phyloP scores from a whole-genome alignment of 1,140 invertebrate species.

The Yoshiicerus persimilis region DNA sequence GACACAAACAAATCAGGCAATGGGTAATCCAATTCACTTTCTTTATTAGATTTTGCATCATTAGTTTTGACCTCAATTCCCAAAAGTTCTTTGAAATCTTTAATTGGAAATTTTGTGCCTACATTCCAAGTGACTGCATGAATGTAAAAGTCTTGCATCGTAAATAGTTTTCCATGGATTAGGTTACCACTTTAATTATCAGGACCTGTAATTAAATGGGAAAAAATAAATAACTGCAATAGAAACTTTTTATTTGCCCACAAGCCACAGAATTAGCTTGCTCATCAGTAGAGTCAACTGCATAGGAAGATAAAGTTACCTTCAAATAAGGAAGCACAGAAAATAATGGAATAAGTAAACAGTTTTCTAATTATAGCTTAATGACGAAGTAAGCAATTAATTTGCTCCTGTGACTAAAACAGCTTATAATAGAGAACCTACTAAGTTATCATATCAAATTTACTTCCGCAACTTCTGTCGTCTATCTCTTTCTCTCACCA shows the following conservation, averaged over 20 bases:
- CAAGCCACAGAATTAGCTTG: too few relatives aligned
- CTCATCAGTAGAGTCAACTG: too few relatives aligned
- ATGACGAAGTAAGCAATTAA: not conserved
- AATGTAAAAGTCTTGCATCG: slow-evolving; percentile 59
- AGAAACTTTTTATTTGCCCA: too few relatives aligned
- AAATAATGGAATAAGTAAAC: not conserved
- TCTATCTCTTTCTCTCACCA: not conserved
- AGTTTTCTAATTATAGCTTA: not conserved
- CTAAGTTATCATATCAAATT: not conserved
- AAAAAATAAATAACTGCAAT: not conserved
- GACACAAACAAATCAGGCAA: slow-evolving; percentile 80
- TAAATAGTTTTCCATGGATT: not conserved
- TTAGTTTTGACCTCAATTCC: slow-evolving; percentile 59
- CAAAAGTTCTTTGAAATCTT: slow-evolving; percentile 68
- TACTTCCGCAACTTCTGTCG: not conserved
- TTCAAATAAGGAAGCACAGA: not conserved
- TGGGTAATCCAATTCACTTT: slow-evolving; percentile 57
- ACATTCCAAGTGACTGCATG: slow-evolving; percentile 85
- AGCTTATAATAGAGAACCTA: not conserved
- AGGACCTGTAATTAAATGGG: not conserved
- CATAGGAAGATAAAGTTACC: not conserved
- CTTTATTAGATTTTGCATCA: not conserved
- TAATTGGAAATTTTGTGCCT: slow-evolving; percentile 70
- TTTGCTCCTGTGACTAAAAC: not conserved
- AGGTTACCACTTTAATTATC: not conserved